Conservation (phyloP, 2,113 vertebrate genomes). For the Uria aalge region DNA sequence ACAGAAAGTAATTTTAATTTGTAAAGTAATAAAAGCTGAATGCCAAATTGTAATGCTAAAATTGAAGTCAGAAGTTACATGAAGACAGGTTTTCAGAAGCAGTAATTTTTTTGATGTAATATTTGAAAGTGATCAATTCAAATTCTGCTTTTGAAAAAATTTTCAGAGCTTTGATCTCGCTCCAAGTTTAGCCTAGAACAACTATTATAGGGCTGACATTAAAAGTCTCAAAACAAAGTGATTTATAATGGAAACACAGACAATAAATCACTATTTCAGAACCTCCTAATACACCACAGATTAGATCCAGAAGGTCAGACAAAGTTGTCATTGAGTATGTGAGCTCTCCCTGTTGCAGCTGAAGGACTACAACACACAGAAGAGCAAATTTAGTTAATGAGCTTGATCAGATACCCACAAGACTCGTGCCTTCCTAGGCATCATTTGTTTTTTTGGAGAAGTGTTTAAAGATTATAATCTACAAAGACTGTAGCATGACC, state of each 20-base stretch:
- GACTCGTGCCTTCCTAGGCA: background rate
- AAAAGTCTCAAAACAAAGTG: constrained; percentile 51
- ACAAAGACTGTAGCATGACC: background rate
- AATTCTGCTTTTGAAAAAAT: constrained; percentile 40
- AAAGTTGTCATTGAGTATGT: constrained; percentile 25
- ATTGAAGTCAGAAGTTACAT: background rate
- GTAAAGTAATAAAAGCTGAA: constrained; percentile 14
- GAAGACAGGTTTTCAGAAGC: constrained; percentile 38
- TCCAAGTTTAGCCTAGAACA: constrained; percentile 54
- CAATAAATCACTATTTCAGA: constrained; percentile 70
- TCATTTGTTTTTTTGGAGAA: background rate
- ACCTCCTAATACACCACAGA: constrained; percentile 53
- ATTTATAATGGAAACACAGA: constrained; percentile 65
- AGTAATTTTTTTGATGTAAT: background rate
- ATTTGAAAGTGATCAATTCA: constrained; percentile 38
- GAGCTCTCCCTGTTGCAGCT: constrained; percentile 11
- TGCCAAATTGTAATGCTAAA: background rate
- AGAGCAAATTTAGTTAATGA: background rate
- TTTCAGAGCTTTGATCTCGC: constrained; percentile 35
- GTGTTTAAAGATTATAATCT: background rate
- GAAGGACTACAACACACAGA: background rate
- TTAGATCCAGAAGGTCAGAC: constrained; percentile 67
- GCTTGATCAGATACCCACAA: rapidly evolving
- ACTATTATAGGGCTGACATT: constrained; percentile 5
- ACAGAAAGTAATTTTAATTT: background rate